Evolutionary conservation across 2,113 vertebrate species (phyloP), one percentile per base, ranked within the genome.

Genomic region (Istiophorus platypterus): DNA sequence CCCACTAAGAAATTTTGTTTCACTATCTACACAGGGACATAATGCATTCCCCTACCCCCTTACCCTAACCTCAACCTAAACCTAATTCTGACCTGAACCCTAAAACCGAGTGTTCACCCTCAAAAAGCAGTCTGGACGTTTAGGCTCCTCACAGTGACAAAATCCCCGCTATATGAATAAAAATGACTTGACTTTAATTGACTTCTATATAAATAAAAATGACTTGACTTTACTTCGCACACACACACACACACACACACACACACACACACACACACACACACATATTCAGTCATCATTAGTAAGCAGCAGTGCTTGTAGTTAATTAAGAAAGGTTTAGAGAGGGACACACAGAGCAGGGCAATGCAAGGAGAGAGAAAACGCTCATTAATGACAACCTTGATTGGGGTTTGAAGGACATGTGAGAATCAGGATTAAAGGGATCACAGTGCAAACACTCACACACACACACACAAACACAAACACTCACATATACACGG

Each of bases 371-470:
- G 67, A 45, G 51, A 78, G 62, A 81, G 84, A 82, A 88, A 84
- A 81, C 47, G 77, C 85, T 90, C 84, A 92, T 92, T 89, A 90
- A 91, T 87, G 71, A 71, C 85, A 88, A 90, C 89, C 92, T 92
- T 91, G 91, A 89, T 85, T 81, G 78, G 62, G 66, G 65, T 84
- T 81, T 92, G 88, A 92, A 93, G 91, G 91, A 91, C 83, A 70
- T 77, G 61, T 80, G 57, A 69, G 75, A 85, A 77, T 68, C 80
- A 70, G 84, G 80, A 88, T 91, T 89, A 88, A 88, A 83, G 63
- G 66, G 84, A 85, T 89, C 80, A 78, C 56, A 57, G 62, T 67
- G 66, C 78, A 85, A 59, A 87, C 10, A 20, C 64, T 72, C 72
- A 58, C 39, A 51, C 57, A 49, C 64, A 31, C 24, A 22, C 39